Percentiles rank a stretch among this genome's conserved stretches.
Evolutionary conservation across 1,140 invertebrate species (phyloP).

Genomic region (Rhagoletis pomonella): DNA sequence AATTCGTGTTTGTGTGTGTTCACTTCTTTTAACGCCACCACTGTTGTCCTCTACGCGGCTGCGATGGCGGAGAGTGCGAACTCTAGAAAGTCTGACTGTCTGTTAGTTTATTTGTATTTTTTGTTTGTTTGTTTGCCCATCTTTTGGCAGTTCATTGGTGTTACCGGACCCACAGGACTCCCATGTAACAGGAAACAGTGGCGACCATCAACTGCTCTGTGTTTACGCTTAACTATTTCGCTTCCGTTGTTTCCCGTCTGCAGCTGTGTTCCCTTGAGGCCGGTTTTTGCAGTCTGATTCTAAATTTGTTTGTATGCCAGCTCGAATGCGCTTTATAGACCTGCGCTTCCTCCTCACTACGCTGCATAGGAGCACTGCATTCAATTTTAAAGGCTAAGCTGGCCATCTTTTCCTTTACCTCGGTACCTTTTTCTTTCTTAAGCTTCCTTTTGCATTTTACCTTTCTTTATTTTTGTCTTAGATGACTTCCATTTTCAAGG

Average conservation of each 20-base stretch:
- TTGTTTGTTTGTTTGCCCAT: not conserved
- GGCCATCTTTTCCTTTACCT: not conserved
- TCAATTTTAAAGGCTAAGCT: constrained; percentile 12
- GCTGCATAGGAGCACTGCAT: not conserved
- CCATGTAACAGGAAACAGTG: not conserved
- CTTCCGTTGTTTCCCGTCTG: not conserved
- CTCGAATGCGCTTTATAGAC: not conserved
- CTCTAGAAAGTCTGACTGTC: constrained; percentile 19
- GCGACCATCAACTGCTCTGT: constrained; percentile 14
- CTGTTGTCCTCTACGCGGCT: not conserved
- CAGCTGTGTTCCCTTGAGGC: not conserved
- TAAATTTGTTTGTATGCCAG: not conserved
- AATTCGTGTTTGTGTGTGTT: not conserved
- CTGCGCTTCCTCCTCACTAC: not conserved
- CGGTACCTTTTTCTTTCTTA: not conserved
- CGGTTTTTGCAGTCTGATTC: not conserved
- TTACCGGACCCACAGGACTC: not conserved
- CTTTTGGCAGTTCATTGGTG: not conserved
- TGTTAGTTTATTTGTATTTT: constrained; percentile 24
- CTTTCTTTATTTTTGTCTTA: too few species aligned
- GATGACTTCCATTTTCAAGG: constrained; percentile 17
- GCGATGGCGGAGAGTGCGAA: not conserved
- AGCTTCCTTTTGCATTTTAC: not conserved
- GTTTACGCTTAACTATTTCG: not conserved
- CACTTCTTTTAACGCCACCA: constrained; percentile 8